Evolutionary conservation across 2,797 vertebrate species (phyloP).

Genomic region (Synanceia verrucosa): DNA sequence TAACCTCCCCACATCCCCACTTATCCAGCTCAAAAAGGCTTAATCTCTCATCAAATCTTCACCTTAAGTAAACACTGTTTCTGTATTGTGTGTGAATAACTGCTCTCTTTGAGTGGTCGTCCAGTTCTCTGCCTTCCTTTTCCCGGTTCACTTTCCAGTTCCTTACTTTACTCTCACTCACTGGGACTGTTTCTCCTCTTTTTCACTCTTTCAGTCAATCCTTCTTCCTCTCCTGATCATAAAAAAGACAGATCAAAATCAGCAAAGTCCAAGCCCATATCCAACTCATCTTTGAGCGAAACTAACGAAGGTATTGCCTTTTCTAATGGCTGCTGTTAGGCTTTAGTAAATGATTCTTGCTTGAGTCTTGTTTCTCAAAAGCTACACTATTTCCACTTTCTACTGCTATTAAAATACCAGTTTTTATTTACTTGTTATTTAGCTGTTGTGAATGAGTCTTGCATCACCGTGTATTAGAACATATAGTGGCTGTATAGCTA

Average conservation of each 20-base stretch:
- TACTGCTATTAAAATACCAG: background rate
- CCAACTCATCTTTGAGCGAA: constrained; percentile 76
- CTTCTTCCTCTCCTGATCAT: constrained; percentile 81
- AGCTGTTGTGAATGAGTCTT: background rate
- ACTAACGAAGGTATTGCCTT: constrained; percentile 77
- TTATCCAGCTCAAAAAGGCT: background rate
- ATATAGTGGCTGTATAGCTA: background rate
- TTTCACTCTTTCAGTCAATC: constrained; percentile 76
- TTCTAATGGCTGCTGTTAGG: background rate
- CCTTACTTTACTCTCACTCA: constrained; percentile 40
- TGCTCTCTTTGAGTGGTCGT: background rate
- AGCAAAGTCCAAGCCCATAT: constrained; percentile 77
- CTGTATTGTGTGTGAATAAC: background rate
- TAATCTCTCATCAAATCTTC: background rate
- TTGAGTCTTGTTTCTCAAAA: background rate
- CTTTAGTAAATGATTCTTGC: background rate
- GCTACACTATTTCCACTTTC: background rate
- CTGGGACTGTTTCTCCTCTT: constrained; percentile 47
- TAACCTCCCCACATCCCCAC: background rate
- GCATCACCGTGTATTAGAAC: background rate
- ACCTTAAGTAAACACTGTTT: background rate
- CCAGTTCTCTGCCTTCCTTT: background rate
- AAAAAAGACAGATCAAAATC: constrained; percentile 84
- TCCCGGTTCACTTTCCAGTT: constrained; percentile 3
- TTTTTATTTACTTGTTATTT: too few species aligned